Evolutionary conservation across 2,888 invertebrate genomes (phyloP).

Genomic region (Tuberolachnus salignus): DNA sequence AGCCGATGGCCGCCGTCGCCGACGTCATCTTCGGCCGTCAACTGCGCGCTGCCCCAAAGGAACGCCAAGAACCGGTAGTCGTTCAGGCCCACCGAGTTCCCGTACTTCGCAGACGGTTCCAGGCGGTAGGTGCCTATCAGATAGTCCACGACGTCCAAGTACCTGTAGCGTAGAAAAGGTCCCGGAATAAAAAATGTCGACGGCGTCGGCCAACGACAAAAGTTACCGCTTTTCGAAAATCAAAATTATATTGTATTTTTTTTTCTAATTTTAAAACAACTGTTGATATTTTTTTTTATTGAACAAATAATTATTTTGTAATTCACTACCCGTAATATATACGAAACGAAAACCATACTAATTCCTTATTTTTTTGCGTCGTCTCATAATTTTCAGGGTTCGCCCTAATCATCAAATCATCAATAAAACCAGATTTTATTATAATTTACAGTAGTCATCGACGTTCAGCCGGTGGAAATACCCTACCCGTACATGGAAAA

Average conservation of each 20-base stretch:
- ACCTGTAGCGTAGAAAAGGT: background rate
- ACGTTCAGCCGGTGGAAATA: too few relatives aligned
- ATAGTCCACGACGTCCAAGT: background rate
- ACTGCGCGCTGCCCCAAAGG: background rate
- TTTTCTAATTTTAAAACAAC: background rate
- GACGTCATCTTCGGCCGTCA: background rate
- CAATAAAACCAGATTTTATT: too few relatives aligned
- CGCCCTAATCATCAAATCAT: too few relatives aligned
- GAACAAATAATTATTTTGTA: too few relatives aligned
- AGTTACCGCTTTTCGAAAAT: slow-evolving; percentile 5
- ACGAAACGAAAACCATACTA: too few relatives aligned
- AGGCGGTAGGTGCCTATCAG: background rate
- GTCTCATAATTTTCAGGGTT: too few relatives aligned
- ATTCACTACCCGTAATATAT: too few relatives aligned
- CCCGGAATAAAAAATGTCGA: background rate
- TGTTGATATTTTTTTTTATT: slow-evolving; percentile 1
- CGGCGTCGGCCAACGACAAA: background rate
- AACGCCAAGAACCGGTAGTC: background rate
- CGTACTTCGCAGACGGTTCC: background rate
- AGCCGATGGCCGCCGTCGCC: background rate
- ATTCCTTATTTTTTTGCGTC: too few relatives aligned
- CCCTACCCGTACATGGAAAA: too few relatives aligned
- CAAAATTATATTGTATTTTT: background rate
- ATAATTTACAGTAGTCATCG: background rate
- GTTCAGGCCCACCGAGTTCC: background rate